Evolutionary conservation across 2,888 invertebrate genomes (phyloP), one percentile per base, ranked within the genome.

Genomic region (Halocaridina rubra): DNA sequence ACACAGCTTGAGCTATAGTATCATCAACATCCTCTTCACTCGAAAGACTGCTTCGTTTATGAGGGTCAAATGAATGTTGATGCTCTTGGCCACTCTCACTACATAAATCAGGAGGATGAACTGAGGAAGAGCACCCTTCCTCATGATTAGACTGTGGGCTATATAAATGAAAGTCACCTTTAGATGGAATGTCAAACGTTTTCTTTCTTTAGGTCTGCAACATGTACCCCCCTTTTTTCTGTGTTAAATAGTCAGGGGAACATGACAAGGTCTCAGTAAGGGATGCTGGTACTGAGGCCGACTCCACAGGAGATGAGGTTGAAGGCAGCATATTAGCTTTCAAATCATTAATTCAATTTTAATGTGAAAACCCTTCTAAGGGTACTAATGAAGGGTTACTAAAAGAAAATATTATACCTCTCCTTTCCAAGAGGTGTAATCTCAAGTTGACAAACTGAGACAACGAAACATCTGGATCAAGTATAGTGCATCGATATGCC

Each of bases 291-390:
- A 72, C 71, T 8, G 67, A 57, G 22, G 75, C 80, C 24, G 79
- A 74, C 80, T 84, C 84, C 33, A 84, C 74, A 39, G 84, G 84
- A 59, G 84, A 84, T 30, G 84, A 84, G 22, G 79, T 72, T 27
- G 84, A 84, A 19, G 84, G 84, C 71, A 84, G 59, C 84, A 84
- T 84, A 19, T 30, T 72, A 71, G 29, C 16, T 59, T 53, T 39
- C 5, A n/a, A n/a, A 59, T 22, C 61, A 16, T 16, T 22, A 59
- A n/a, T 22, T 19, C 32, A n/a, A 71, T 33, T 33, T n/a, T 16
- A 7, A 46, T 8, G 24, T 46, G 24, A 1, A 19, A 27, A n/a
- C n/a, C n/a, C n/a, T n/a, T n/a, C n/a, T n/a, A n/a, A n/a, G n/a
- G n/a, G n/a, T n/a, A n/a, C n/a, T n/a, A n/a, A n/a, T n/a, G 27